These are phyloP conservation scores for Gadopsis bispinosus DNA, from an alignment of 2,797 vertebrate species.

Conservation along the genomic window DNA sequence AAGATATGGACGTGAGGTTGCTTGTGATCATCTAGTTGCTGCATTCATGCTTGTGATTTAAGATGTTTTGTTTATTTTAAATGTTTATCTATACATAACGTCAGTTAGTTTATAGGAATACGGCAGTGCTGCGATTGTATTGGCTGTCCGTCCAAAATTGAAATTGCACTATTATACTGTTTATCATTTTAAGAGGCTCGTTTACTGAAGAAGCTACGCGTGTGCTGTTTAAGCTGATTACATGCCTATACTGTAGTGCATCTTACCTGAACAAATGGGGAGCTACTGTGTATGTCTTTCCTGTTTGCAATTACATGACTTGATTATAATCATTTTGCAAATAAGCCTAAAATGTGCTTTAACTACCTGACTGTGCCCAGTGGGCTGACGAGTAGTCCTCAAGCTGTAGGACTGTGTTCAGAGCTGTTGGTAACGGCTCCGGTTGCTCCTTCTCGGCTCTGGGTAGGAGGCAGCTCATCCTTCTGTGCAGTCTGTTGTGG, in stretches of 20 bases:
- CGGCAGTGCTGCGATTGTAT: neutral
- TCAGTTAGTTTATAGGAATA: neutral
- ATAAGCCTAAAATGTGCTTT: neutral
- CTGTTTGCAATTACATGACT: neutral
- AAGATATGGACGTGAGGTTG: neutral
- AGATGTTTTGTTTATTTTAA: neutral
- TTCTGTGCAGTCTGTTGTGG: slow-evolving; percentile 70
- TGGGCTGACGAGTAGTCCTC: slow-evolving; percentile 74
- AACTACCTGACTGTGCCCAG: slow-evolving; percentile 83
- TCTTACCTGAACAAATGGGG: neutral
- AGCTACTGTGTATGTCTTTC: neutral
- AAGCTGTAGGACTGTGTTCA: slow-evolving; percentile 85
- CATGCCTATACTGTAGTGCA: neutral
- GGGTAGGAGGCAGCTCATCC: slow-evolving; percentile 81
- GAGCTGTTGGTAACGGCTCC: slow-evolving; percentile 86
- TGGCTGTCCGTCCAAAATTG: neutral
- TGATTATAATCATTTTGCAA: neutral
- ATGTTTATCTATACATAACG: neutral
- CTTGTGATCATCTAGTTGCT: neutral
- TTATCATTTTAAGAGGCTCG: neutral
- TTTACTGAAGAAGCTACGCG: neutral
- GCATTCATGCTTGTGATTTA: neutral
- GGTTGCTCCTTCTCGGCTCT: slow-evolving; percentile 83
- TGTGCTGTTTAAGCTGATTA: neutral
- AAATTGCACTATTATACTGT: neutral